These are phyloP conservation scores for Nestor notabilis DNA, from an alignment of 2,113 vertebrate genomes.

Conservation along the genomic window DNA sequence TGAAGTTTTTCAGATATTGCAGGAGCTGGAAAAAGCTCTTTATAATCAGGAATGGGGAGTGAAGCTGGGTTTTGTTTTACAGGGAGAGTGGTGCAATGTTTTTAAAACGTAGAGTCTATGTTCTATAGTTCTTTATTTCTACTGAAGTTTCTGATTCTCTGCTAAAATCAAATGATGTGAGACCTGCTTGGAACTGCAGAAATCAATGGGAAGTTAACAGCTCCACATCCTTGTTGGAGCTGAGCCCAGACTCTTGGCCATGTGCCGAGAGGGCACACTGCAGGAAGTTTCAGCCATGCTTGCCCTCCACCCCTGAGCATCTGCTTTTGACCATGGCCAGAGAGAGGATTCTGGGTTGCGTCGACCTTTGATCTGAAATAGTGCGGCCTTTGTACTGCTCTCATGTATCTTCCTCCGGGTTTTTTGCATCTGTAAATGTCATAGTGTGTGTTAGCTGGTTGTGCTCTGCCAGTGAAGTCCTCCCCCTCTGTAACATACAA, in stretches of 20 bases:
- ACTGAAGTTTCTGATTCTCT: conserved; percentile 5
- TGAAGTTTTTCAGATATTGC: background rate
- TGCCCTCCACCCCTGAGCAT: background rate
- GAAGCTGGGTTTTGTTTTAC: background rate
- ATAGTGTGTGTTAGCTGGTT: background rate
- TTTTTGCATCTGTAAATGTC: background rate
- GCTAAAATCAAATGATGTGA: background rate
- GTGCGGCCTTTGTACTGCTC: background rate
- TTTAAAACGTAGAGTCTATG: background rate
- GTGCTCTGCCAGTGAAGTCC: background rate
- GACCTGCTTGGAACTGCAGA: background rate
- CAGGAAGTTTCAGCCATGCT: background rate
- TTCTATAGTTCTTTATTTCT: background rate
- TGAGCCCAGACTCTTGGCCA: background rate
- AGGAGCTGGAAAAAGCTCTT: background rate
- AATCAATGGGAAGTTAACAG: background rate
- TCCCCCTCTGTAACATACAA: background rate
- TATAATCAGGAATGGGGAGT: background rate
- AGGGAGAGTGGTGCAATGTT: background rate
- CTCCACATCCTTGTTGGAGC: conserved; percentile 1
- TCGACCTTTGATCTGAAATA: background rate
- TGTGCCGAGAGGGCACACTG: background rate
- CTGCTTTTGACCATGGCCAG: background rate
- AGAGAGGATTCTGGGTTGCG: background rate
- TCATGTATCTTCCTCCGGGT: background rate